A percentile compares a stretch with the other conserved stretches of the same genome.
phyloP scores from a whole-genome alignment of 2,797 vertebrate genomes.

The Acrossocheilus fasciatus region DNA sequence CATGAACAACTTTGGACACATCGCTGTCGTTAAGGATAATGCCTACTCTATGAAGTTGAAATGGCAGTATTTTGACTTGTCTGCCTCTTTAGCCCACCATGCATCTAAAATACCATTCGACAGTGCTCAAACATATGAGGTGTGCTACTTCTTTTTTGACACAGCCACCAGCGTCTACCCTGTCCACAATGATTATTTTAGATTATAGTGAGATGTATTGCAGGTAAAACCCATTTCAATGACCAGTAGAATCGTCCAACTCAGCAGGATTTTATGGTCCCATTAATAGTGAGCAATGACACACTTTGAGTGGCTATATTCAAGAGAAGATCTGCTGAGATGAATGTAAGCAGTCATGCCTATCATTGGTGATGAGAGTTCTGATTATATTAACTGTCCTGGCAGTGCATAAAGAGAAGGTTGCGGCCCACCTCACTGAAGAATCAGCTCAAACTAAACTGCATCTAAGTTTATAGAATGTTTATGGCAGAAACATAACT shows the following conservation, averaged over 20 bases:
- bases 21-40: slow-evolving; percentile 45
- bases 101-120: neutral
- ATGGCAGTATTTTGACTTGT: slow-evolving; percentile 34
- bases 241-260: slow-evolving; percentile 52
- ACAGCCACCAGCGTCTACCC: neutral
- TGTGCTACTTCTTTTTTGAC: slow-evolving; percentile 23
- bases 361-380: slow-evolving; percentile 43
- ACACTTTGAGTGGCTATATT: slow-evolving; percentile 50
- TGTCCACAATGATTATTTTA: slow-evolving; percentile 39
- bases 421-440: neutral
- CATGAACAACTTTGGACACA: slow-evolving; percentile 62
- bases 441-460: neutral
- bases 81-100: slow-evolving; percentile 1
- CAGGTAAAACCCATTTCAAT: slow-evolving; percentile 37
- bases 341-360: slow-evolving; percentile 52
- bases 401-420: slow-evolving; percentile 11
- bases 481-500: neutral
- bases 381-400: slow-evolving; percentile 41
- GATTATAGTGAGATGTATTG: slow-evolving; percentile 35
- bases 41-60: slow-evolving; percentile 18
- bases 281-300: slow-evolving; percentile 59
- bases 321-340: slow-evolving; percentile 57
- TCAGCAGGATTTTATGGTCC: slow-evolving; percentile 62
- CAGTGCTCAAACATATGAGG: neutral
- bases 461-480: neutral